Evolutionary conservation across 1,140 invertebrate species (phyloP), one percentile per base, ranked within the genome.

Genomic region (Phocides pigmalion): DNA sequence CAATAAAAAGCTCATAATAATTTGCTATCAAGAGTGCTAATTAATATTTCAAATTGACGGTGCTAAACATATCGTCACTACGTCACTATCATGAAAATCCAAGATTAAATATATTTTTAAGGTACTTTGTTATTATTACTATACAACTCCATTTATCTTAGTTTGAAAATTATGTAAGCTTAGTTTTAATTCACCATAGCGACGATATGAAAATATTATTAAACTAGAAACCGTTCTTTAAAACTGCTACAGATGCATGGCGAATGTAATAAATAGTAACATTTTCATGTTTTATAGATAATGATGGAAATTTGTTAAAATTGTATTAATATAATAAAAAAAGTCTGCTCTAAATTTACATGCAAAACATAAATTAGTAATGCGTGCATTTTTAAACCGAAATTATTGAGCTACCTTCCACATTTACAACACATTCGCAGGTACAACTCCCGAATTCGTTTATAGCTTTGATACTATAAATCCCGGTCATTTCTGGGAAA

Each of bases 401-500:
- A 68, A 70, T 49, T 67, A 44, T 64, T 61, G 56, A 16, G 51
- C 92, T 94, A 97, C 96, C 95, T 95, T 98, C 97, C 65, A 98
- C 96, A 79, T 95, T 92, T 42, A 98, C 93, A 63, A 94, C 94
- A 78, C 97, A 95, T 78, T 94, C 94, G 74, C 96, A 97, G 66
- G 95, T 93, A 54, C 95, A 95, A 90, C 97, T 95, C 47, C 98
- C 98, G 74, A 96, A 94, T 79, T 94, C 93, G 92, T 99, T 99
- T 20, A 94, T 93, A 51, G 98, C 97, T 69, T 93, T 90, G 86
- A 97, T 98, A 53, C 94, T 94, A 86, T 98, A 98, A 87, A 95
- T 94, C 15, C 98, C 98, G 70, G 95, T 94, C 94, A 98, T 97
- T 94, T 98, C 98, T 3, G 97, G 97, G 86, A 98, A 98, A 19